Percentiles rank a stretch among this genome's conserved stretches.
Conservation (phyloP, 2,797 vertebrate genomes). For the Erethizon dorsatum region DNA sequence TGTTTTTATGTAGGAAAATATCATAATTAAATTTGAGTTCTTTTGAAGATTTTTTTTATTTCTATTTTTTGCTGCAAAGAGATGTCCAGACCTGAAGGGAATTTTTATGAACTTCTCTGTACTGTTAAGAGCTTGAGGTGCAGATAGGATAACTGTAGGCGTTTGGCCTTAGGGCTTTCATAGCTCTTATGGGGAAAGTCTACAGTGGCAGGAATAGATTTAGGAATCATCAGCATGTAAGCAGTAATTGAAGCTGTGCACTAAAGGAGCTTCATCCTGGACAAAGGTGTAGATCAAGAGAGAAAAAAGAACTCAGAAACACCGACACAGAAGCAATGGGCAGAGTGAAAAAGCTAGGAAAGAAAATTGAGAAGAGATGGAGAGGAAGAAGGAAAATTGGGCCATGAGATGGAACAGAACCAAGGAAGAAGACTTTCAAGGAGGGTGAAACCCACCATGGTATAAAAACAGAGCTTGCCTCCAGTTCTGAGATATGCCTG, state of each 20-base stretch:
- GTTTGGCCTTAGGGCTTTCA: background rate
- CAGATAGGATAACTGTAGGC: background rate
- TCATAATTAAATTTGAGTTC: background rate
- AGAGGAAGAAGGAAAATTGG: background rate
- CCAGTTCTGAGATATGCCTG: background rate
- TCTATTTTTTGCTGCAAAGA: background rate
- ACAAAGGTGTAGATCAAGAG: background rate
- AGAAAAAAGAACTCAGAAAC: background rate
- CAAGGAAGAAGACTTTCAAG: background rate
- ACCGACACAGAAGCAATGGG: background rate
- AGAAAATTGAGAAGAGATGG: background rate
- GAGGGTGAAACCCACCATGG: rapidly evolving
- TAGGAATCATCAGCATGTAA: background rate
- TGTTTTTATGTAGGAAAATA: background rate
- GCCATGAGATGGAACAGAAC: background rate
- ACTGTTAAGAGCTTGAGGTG: background rate
- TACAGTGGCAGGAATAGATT: background rate
- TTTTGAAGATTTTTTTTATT: background rate
- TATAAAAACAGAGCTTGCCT: background rate
- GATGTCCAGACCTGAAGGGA: background rate
- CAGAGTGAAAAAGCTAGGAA: background rate
- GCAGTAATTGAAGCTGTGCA: background rate
- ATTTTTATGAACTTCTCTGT: background rate
- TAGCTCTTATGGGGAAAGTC: background rate
- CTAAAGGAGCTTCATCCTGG: background rate